Conservation (phyloP, 2,113 vertebrate genomes). For the Machaerirhynchus nigripectus region DNA sequence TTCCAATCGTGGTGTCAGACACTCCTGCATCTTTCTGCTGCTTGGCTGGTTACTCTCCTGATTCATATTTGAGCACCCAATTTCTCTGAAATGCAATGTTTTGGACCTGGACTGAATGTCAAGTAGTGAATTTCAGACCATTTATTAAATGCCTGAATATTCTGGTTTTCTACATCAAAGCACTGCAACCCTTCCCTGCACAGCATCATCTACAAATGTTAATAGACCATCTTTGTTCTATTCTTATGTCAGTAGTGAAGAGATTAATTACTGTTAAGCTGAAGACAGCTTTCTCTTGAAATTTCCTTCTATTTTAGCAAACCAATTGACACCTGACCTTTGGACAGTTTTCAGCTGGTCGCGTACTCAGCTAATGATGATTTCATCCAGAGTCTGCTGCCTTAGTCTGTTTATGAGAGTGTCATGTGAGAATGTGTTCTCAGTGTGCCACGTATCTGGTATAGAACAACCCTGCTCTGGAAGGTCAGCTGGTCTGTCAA, state of each 20-base stretch:
- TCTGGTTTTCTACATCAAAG: not conserved
- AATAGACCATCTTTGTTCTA: not conserved
- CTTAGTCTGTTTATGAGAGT: not conserved
- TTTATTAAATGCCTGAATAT: not conserved
- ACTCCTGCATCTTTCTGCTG: not conserved
- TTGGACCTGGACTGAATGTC: not conserved
- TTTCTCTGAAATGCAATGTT: not conserved
- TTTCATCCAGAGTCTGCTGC: not conserved
- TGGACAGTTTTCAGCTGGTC: not conserved
- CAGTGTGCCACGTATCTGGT: not conserved
- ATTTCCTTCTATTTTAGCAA: not conserved
- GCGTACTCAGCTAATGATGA: not conserved
- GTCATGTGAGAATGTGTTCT: not conserved
- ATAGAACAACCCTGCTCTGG: not conserved
- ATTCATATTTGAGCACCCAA: not conserved
- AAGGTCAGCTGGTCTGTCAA: not conserved
- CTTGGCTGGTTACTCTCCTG: not conserved
- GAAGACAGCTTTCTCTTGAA: not conserved
- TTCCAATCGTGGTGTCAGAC: not conserved
- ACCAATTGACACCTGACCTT: not conserved
- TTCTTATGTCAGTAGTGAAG: not conserved
- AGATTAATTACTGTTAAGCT: not conserved
- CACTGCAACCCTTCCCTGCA: not conserved
- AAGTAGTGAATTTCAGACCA: not conserved
- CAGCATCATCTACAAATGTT: not conserved